phyloP scores from a whole-genome alignment of 2,113 vertebrate species.

The Progne subis region DNA sequence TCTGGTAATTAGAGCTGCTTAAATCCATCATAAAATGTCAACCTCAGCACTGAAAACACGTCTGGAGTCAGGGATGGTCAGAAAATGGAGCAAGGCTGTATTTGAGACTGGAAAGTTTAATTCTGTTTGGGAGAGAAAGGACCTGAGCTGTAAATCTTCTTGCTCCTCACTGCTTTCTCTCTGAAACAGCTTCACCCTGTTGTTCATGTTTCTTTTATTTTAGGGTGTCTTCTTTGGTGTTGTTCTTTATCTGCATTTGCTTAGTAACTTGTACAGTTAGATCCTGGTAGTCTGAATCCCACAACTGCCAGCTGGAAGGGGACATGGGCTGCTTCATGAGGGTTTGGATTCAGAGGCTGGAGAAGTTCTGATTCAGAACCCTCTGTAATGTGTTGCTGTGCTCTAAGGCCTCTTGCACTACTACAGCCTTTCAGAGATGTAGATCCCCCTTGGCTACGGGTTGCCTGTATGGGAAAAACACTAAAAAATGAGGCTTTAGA shows the following conservation, averaged over 20 bases:
- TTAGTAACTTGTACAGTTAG: neutral
- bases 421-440: neutral
- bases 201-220: neutral
- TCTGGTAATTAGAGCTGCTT: constrained; percentile 24
- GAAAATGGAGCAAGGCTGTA: neutral
- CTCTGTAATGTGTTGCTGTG: neutral
- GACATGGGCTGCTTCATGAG: neutral
- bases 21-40: constrained; percentile 2
- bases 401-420: neutral
- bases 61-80: neutral
- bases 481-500: neutral
- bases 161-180: neutral
- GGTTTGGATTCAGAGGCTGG: neutral
- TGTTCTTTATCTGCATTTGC: neutral
- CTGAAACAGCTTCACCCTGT: neutral
- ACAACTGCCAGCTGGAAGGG: neutral
- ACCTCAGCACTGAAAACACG: neutral
- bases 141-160: neutral
- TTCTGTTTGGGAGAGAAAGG: neutral
- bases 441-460: neutral
- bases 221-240: neutral
- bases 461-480: neutral
- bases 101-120: neutral
- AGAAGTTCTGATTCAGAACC: neutral
- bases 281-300: neutral